These are phyloP conservation scores for Agrilus planipennis DNA, from an alignment of 1,140 invertebrate genomes.

Conservation along the genomic window DNA sequence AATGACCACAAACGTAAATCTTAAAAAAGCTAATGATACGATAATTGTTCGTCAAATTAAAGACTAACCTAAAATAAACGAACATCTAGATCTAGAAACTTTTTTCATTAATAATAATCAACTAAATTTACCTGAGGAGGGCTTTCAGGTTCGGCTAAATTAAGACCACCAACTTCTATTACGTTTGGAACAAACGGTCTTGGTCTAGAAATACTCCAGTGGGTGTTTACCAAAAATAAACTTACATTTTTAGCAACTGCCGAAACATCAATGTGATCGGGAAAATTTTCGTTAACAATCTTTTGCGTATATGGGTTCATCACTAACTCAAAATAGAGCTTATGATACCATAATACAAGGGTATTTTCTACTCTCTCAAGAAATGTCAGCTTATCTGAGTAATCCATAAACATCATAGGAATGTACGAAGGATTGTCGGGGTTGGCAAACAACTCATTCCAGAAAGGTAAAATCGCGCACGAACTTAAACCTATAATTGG, in stretches of 20 bases:
- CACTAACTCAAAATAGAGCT: constrained; percentile 8
- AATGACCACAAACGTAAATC: no score
- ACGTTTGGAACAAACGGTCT: constrained; percentile 43
- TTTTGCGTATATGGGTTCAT: not conserved
- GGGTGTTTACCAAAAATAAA: constrained; percentile 46
- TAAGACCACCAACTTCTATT: constrained; percentile 51
- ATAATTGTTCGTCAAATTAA: no score
- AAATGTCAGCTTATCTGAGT: constrained; percentile 6
- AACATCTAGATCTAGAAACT: no score
- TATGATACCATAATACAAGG: constrained; percentile 9
- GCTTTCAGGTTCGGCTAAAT: constrained; percentile 40
- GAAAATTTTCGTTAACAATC: constrained; percentile 35
- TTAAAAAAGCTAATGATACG: no score
- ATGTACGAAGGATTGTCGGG: constrained; percentile 5
- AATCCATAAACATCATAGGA: constrained; percentile 2
- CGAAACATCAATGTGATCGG: constrained; percentile 37
- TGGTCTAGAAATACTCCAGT: constrained; percentile 43
- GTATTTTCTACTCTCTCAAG: constrained; percentile 9
- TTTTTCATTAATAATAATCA: no score
- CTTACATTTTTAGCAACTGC: constrained; percentile 42
- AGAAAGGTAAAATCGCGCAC: constrained; percentile 37
- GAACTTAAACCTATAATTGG: constrained; percentile 38
- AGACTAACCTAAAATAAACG: no score
- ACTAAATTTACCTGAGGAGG: constrained; percentile 38
- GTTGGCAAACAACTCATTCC: not conserved